Evolutionary conservation across 2,888 invertebrate genomes (phyloP), one percentile per base, ranked within the genome.

Genomic region (Laspeyria flexula): DNA sequence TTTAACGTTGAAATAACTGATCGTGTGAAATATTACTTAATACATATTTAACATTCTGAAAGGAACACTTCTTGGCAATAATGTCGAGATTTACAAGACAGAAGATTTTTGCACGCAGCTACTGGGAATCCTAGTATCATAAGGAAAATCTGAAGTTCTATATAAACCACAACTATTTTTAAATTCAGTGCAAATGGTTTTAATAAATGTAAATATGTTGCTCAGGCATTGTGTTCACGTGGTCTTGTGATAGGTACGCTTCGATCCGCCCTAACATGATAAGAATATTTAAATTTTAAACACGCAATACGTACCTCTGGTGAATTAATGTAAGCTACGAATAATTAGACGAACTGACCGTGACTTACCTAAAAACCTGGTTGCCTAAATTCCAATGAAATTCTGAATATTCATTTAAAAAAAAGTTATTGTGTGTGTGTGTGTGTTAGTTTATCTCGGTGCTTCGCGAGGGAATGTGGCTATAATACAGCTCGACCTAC

Each of bases 141-240:
- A 40, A 71, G 71, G 71, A 65, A 67, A 71, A 67, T 69, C 68
- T 51, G 39, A 9, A 44, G 27, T 55, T 54, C 6, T 55, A 11
- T 34, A 49, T 34, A 38, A 9, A 11, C 48, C 29, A 37, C n/a
- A n/a, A n/a, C 45, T 53, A 57, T 61, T 60, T 59, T 57, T 66
- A 42, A 45, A 60, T 63, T 62, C 60, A 54, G 65, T 65, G 56
- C 48, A 60, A 63, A 62, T 64, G 59, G 79, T 80, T 78, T 71
- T 65, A 80, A 79, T 81, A 79, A 65, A 76, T 77, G 75, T 80
- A 78, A 81, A 80, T 48, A 25, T 7, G 5, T 60, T 75, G 57
- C 73, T 82, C 77, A 59, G 64, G 64, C 51, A 85, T 69, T 81
- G 55, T 53, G 29, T 80, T 71, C 84, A 85, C 81, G 86, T 71